These are phyloP conservation scores for Vulpes lagopus DNA, from an alignment of 2,113 vertebrate species.

Conservation along the genomic window DNA sequence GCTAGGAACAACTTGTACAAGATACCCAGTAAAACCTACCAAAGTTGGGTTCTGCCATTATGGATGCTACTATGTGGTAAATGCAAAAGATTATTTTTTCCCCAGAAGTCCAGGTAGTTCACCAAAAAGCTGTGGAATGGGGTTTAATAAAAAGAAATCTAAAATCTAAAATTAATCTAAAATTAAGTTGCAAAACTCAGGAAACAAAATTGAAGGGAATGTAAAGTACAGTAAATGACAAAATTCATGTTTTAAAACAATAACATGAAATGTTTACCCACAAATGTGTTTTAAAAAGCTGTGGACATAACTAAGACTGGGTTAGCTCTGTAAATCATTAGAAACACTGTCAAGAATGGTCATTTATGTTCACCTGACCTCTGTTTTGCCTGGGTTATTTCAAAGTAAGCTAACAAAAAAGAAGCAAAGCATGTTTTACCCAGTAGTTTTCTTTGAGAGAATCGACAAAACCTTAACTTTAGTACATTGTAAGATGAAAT, in stretches of 20 bases:
- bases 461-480: not conserved
- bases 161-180: not conserved
- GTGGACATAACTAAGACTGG: not conserved
- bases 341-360: not conserved
- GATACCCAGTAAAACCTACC: not conserved
- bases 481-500: not conserved
- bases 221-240: not conserved
- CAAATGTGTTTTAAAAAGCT: not conserved
- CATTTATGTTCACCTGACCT: not conserved
- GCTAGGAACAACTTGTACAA: not conserved
- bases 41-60: not conserved
- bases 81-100: not conserved
- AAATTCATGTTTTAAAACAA: conserved; percentile 29
- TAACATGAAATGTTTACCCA: not conserved
- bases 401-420: not conserved
- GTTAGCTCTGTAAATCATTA: conserved; percentile 12
- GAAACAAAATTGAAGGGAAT: conserved; percentile 11
- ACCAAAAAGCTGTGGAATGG: not conserved
- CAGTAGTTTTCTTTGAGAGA: not conserved
- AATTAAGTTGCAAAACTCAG: not conserved
- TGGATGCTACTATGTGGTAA: not conserved
- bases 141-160: not conserved
- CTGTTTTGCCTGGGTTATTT: not conserved
- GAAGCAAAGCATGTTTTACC: not conserved
- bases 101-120: not conserved